Evolutionary conservation across 2,113 vertebrate species (phyloP).

Genomic region (Verasper variegatus): DNA sequence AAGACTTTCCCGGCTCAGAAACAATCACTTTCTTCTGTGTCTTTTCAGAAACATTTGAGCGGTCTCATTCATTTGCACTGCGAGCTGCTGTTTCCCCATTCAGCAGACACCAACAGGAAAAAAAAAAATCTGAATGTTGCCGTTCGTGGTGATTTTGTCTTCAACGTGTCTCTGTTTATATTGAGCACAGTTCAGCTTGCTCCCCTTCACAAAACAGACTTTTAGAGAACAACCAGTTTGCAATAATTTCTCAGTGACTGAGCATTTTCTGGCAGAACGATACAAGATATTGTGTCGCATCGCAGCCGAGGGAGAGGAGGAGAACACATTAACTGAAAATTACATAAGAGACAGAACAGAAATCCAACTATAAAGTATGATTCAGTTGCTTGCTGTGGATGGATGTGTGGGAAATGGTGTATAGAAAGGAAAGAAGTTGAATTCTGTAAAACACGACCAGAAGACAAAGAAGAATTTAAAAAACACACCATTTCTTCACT

Average conservation of each 20-base stretch:
- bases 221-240: conserved; percentile 3
- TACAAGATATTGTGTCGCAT: neutral
- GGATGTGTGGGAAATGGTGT: neutral
- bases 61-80: conserved; percentile 36
- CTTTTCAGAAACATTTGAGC: conserved; percentile 34
- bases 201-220: neutral
- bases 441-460: no score
- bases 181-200: conserved; percentile 21
- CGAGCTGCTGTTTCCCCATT: conserved; percentile 27
- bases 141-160: conserved; percentile 2
- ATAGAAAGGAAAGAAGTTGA: no score
- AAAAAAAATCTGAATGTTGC: neutral
- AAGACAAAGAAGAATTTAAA: no score
- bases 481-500: no score
- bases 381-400: neutral
- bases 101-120: conserved; percentile 12
- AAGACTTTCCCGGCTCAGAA: conserved; percentile 45
- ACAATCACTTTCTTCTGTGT: conserved; percentile 32
- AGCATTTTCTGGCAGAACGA: conserved; percentile 32
- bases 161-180: conserved; percentile 7
- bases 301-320: neutral
- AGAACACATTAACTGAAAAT: no score
- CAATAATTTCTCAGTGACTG: conserved; percentile 4
- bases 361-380: neutral
- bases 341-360: neutral